Conservation (phyloP, 2,113 vertebrate species). For the Semnopithecus entellus region DNA sequence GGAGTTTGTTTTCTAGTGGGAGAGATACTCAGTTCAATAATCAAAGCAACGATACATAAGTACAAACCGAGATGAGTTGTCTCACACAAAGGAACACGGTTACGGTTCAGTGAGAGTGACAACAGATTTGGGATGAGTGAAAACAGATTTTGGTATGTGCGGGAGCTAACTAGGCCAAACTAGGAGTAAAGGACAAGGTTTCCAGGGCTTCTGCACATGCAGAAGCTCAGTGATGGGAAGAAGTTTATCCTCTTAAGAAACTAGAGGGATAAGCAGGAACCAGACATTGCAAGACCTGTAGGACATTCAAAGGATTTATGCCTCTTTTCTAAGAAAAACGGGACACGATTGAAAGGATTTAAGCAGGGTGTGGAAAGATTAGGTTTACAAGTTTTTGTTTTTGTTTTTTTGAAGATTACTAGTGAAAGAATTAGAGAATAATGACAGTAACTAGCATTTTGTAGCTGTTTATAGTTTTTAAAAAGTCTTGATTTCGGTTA, state of each 20-base stretch:
- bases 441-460: not conserved
- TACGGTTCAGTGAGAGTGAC: not conserved
- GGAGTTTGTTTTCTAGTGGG: not conserved
- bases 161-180: not conserved
- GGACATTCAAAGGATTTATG: not conserved
- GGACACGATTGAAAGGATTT: not conserved
- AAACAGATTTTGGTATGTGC: too few species aligned
- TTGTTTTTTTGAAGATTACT: not conserved
- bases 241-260: not conserved
- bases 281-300: not conserved
- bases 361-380: not conserved
- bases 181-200: not conserved
- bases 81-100: not conserved
- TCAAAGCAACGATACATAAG: not conserved
- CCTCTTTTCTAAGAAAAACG: not conserved
- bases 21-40: not conserved
- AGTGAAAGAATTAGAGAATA: conserved; percentile 1
- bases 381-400: not conserved
- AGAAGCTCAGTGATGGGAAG: not conserved
- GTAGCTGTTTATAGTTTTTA: not conserved
- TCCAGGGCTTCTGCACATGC: not conserved
- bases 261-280: not conserved
- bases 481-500: not conserved
- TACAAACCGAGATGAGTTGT: not conserved
- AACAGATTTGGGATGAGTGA: not conserved